Base-by-base conservation (phyloP, 2,888 invertebrate species). In the Drosophila hamatofila region DNA sequence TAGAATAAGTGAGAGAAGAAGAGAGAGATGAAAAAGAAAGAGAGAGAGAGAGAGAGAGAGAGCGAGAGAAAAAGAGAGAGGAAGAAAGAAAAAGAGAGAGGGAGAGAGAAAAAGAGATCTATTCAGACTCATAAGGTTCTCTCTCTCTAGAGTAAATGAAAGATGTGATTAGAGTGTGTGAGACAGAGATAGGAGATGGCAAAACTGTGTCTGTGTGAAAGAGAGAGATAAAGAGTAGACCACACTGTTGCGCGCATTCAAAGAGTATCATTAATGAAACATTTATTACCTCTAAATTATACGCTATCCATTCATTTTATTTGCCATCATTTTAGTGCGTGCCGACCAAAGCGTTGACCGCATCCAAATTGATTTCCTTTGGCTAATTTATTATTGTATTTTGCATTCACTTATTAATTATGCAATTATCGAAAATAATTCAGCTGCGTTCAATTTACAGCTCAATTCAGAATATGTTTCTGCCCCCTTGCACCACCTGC, bases 401-500 rank as follows among this genome's bases (percentile, higher is more conserved):
- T n/a, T 18, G 11, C 27, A 27, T 30, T 48, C 48, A 48, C 18
- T 48, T 12, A 48, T 48, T 48, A 27, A 27, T 27, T 48, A 11
- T 11, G 48, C 48, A 48, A 48, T 27, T 48, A 48, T 25, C n/a
- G 27, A n/a, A 6, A n/a, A 3, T 27, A 11, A n/a, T 48, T 27
- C 11, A 16, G n/a, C 0, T 48, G 27, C 9, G n/a, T 48, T 25
- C 46, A 9, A 46, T 46, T 46, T 23, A 14, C 25, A 16, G 25
- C 27, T 27, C 11, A 27, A n/a, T n/a, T n/a, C n/a, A 16, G 5
- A 5, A 25, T 48, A 7, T 2, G 2, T 5, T 5, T 1, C 25
- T 2, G 0, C 11, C 6, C 27, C n/a, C 5, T 3, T n/a, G n/a
- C n/a, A n/a, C 27, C 11, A 2, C 1, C 7, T 2, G 6, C 12